These are phyloP conservation scores for Cerceris ruficornis DNA, from an alignment of 2,888 invertebrate genomes.

Conservation along the genomic window DNA sequence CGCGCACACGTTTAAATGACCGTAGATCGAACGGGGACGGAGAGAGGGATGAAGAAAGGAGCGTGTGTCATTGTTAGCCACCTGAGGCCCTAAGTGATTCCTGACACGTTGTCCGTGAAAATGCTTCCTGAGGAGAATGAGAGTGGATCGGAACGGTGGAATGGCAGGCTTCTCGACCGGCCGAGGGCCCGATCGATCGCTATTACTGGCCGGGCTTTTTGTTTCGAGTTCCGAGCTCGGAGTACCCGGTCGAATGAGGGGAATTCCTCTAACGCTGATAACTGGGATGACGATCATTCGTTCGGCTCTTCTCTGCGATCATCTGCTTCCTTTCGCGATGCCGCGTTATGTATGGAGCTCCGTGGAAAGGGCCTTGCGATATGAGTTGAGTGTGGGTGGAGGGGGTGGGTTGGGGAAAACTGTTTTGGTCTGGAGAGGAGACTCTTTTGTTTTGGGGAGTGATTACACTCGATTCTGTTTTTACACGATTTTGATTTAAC, in stretches of 20 bases:
- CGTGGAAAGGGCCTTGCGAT: slow-evolving; percentile 12
- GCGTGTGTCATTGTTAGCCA: slow-evolving; percentile 70
- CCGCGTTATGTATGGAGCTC: slow-evolving; percentile 36
- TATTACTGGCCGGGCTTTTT: slow-evolving; percentile 56
- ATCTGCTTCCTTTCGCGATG: slow-evolving; percentile 27
- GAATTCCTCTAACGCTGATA: slow-evolving; percentile 40
- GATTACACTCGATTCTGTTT: no score
- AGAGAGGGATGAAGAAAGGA: slow-evolving; percentile 34
- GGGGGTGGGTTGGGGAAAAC: slow-evolving; percentile 2
- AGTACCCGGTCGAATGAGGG: slow-evolving; percentile 19
- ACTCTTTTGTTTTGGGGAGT: no score
- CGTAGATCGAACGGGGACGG: slow-evolving; percentile 10
- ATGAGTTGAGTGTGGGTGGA: not conserved
- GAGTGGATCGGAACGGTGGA: slow-evolving; percentile 21
- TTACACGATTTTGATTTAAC: no score
- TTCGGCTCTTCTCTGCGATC: slow-evolving; percentile 38
- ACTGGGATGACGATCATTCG: slow-evolving; percentile 49
- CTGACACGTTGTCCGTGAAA: slow-evolving; percentile 72
- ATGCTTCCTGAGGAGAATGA: slow-evolving; percentile 53
- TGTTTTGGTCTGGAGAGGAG: not conserved
- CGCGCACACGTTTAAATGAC: not conserved
- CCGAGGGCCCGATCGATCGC: slow-evolving; percentile 51
- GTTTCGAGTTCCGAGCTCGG: slow-evolving; percentile 39
- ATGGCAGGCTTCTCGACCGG: slow-evolving; percentile 26
- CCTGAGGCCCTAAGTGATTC: slow-evolving; percentile 71